These are phyloP conservation scores for Potorous gilbertii DNA, from an alignment of 2,797 vertebrate species.

Conservation along the genomic window DNA sequence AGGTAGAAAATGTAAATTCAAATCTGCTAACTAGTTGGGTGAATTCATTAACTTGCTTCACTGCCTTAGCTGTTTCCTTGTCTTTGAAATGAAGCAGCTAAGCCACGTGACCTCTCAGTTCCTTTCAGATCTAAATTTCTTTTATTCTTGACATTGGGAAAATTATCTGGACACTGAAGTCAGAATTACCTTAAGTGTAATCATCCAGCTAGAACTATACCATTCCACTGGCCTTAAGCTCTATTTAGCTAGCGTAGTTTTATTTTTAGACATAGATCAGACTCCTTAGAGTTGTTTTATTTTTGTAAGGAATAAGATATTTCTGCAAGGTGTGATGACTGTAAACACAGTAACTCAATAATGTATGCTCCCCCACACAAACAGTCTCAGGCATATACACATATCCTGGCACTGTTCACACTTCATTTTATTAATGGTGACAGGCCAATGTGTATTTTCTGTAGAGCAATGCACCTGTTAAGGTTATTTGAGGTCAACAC, in stretches of 20 bases:
- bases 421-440: slow-evolving; percentile 72
- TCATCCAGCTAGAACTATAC: neutral
- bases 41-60: neutral
- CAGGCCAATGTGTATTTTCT: slow-evolving; percentile 71
- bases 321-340: slow-evolving; percentile 58
- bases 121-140: slow-evolving; percentile 18
- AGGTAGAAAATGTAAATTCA: neutral
- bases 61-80: slow-evolving; percentile 50
- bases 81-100: slow-evolving; percentile 51
- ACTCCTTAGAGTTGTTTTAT: neutral
- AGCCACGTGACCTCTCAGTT: slow-evolving; percentile 15
- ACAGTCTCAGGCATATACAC: slow-evolving; percentile 48
- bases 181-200: neutral
- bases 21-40: neutral
- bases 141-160: neutral
- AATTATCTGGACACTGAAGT: neutral
- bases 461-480: slow-evolving; percentile 69
- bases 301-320: slow-evolving; percentile 30
- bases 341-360: slow-evolving; percentile 59
- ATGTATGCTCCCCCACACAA: slow-evolving; percentile 62
- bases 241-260: neutral
- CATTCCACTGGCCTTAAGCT: neutral
- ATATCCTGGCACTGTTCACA: slow-evolving; percentile 62
- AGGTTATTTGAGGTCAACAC: slow-evolving; percentile 74
- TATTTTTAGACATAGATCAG: slow-evolving; percentile 24